Evolutionary conservation across 2,888 invertebrate species (phyloP), one percentile per base, ranked within the genome.

Genomic region (Girardia tigrina): DNA sequence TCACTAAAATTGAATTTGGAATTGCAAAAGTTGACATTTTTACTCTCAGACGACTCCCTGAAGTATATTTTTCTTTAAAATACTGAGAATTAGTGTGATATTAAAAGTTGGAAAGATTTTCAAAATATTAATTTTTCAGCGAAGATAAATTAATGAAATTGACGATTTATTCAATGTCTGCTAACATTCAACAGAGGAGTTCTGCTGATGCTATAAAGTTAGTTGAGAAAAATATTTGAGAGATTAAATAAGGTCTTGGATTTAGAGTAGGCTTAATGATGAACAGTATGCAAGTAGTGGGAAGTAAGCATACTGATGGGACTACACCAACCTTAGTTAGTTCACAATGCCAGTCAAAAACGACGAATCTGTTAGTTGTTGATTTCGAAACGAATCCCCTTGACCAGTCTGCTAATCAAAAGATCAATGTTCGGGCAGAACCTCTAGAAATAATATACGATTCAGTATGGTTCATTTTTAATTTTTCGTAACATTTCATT

Each of bases 361-460:
- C 23, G 12, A 29, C 77, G 69, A 81, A 83, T 0, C 81, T 95
- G 23, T 85, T 95, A 26, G 89, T 90, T 80, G 88, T 94, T n/a
- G 84, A 88, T 56, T 92, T 93, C 82, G 94, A 97, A 84, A 92
- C 90, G 0, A 94, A 94, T 86, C 97, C 97, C 0, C 81, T 93
- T 27, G 90, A 93, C 85, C 84, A 83, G 1, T 79, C 79, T n/a
- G 93, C 90, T 82, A 91, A 92, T 81, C 91, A 93, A 82, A 88
- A 72, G 71, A 86, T 97, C 0, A 87, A 88, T 79, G 87, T 94
- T 0, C 86, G 87, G 1, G 90, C 92, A 0, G 88, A 89, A 79
- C 94, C 97, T 0, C 84, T 97, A 36, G 89, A 91, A 84, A 88
- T 98, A 16, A 86, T 91, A 1, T 98, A 93, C 83, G 92, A 97